Evolutionary conservation across 2,888 invertebrate genomes (phyloP).

Genomic region (Patella ulyssiponensis): DNA sequence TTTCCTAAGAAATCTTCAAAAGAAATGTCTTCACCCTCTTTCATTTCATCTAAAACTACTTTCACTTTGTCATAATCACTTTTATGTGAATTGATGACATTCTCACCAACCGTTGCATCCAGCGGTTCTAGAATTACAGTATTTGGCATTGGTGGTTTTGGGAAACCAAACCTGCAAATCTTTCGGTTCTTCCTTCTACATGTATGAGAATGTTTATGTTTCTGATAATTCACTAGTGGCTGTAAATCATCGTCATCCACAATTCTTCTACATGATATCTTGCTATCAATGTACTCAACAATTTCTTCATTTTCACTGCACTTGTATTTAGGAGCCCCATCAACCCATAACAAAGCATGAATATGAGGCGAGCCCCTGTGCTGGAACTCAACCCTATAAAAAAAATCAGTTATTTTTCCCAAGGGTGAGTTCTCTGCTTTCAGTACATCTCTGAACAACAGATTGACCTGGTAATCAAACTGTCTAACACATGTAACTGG

Average conservation of each 20-base stretch:
- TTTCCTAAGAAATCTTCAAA: not conserved
- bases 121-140: constrained; percentile 11
- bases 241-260: too few species aligned
- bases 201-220: too few species aligned
- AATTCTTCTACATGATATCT: too few species aligned
- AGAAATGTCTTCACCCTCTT: not conserved
- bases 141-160: constrained; percentile 4
- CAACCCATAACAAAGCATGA: too few species aligned
- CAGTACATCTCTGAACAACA: constrained; percentile 32
- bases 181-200: too few species aligned
- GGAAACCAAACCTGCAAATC: constrained; percentile 35
- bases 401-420: constrained; percentile 43
- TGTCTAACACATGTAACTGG: constrained; percentile 49
- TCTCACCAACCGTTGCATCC: not conserved
- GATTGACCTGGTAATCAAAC: constrained; percentile 45
- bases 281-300: too few species aligned
- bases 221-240: too few species aligned
- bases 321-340: too few species aligned
- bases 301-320: too few species aligned
- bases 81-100: not conserved
- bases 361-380: constrained; percentile 48
- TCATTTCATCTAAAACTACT: not conserved
- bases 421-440: too few species aligned
- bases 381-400: constrained; percentile 47
- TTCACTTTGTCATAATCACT: not conserved